A percentile compares a stretch with the other conserved stretches of the same genome.
Conservation (phyloP, 2,888 invertebrate species). For the Plagiodera versicolora region DNA sequence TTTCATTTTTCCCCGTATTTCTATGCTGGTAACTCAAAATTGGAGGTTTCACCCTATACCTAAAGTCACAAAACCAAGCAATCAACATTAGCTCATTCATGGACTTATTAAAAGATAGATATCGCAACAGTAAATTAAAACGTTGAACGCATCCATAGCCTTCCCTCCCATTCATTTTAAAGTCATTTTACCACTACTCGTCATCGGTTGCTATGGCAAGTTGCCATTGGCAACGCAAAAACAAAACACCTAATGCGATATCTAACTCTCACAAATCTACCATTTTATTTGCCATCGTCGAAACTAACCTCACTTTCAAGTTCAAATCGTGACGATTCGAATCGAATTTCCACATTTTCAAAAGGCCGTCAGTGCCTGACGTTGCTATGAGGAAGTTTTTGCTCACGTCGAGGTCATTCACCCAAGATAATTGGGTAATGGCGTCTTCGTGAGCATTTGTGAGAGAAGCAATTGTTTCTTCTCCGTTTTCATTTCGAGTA, state of each 20-base stretch:
- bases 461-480: constrained; percentile 40
- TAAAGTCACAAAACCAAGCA: constrained; percentile 23
- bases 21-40: constrained; percentile 32
- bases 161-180: too few relatives aligned
- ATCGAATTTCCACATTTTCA: constrained; percentile 50
- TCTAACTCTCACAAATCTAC: too few relatives aligned
- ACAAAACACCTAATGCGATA: too few relatives aligned
- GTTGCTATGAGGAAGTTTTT: constrained; percentile 45
- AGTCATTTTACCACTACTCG: too few relatives aligned
- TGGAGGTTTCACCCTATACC: constrained; percentile 49
- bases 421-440: constrained; percentile 50
- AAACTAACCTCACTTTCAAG: constrained; percentile 30
- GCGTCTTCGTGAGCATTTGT: constrained; percentile 46
- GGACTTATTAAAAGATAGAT: too few relatives aligned
- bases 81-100: too few relatives aligned
- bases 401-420: constrained; percentile 43
- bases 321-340: constrained; percentile 16
- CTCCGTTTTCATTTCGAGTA: constrained; percentile 45
- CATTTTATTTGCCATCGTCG: neutral
- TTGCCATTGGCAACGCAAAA: too few relatives aligned
- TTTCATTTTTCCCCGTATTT: constrained; percentile 23
- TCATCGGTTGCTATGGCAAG: too few relatives aligned
- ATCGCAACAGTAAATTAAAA: too few relatives aligned
- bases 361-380: constrained; percentile 47
- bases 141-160: too few relatives aligned